Evolutionary conservation across 2,888 invertebrate genomes (phyloP).

Genomic region (Trachelus stipa): DNA sequence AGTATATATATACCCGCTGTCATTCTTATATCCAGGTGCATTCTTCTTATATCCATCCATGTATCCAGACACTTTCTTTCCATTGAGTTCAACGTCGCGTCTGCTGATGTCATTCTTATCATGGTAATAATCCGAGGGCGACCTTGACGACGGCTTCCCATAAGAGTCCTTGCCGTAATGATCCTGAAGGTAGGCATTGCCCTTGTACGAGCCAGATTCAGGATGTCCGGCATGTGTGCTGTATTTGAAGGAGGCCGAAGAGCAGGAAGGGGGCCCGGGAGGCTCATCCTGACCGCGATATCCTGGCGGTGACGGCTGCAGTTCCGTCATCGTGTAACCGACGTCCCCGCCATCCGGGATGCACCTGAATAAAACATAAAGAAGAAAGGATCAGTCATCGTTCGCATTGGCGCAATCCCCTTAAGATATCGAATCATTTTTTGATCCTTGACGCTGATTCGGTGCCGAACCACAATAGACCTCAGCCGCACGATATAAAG

Average conservation of each 20-base stretch:
- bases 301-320: slow-evolving; percentile 64
- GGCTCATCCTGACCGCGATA: slow-evolving; percentile 65
- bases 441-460: background rate
- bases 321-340: slow-evolving; percentile 65
- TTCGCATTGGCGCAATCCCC: background rate
- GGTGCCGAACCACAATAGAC: too few species aligned
- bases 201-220: slow-evolving; percentile 57
- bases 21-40: slow-evolving; percentile 63
- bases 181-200: slow-evolving; percentile 53
- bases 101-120: slow-evolving; percentile 11
- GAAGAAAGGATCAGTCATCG: background rate
- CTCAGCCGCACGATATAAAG: background rate
- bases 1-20: slow-evolving; percentile 58
- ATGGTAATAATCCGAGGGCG: slow-evolving; percentile 31
- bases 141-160: slow-evolving; percentile 23
- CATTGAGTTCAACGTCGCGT: slow-evolving; percentile 24
- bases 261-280: slow-evolving; percentile 56
- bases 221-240: slow-evolving; percentile 51
- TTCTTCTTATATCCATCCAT: slow-evolving; percentile 63
- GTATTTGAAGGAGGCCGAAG: slow-evolving; percentile 58
- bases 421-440: background rate
- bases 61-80: slow-evolving; percentile 57
- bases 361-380: slow-evolving; percentile 48
- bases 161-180: slow-evolving; percentile 50
- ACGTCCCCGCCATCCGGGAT: slow-evolving; percentile 66